Conservation (phyloP, 2,888 invertebrate genomes). For the Drosophila koepferae region DNA sequence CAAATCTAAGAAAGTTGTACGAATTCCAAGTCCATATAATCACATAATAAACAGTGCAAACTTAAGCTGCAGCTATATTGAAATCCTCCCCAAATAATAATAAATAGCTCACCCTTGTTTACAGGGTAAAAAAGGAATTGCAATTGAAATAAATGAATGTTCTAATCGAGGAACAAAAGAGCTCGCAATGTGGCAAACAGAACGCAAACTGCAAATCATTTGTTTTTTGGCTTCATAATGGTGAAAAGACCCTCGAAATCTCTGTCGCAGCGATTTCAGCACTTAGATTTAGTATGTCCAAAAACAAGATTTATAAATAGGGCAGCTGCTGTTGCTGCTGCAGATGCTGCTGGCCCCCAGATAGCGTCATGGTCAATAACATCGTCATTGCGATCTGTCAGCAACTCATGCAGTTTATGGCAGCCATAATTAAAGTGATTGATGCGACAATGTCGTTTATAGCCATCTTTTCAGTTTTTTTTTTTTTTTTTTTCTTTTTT, state of each 20-base stretch:
- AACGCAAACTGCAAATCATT: conserved; percentile 33
- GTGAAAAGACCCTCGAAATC: conserved; percentile 17
- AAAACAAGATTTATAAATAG: conserved; percentile 24
- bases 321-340: conserved; percentile 7
- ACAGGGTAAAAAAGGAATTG: conserved; percentile 11
- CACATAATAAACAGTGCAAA: background rate
- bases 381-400: conserved; percentile 14
- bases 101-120: background rate
- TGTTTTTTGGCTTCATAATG: conserved; percentile 28
- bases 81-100: background rate
- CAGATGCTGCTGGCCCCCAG: background rate
- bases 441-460: conserved; percentile 54
- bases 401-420: conserved; percentile 32
- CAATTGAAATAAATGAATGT: conserved; percentile 41
- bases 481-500: background rate
- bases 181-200: conserved; percentile 15
- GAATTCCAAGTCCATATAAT: background rate
- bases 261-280: conserved; percentile 10
- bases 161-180: conserved; percentile 24
- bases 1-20: background rate
- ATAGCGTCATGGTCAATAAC: conserved; percentile 13
- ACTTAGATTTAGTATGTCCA: conserved; percentile 11
- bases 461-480: background rate
- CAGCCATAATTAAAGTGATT: conserved; percentile 52
- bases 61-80: background rate